A percentile compares a stretch with the other conserved stretches of the same genome.
Evolutionary conservation across 2,888 invertebrate species (phyloP).

Genomic region (Diploptera punctata): DNA sequence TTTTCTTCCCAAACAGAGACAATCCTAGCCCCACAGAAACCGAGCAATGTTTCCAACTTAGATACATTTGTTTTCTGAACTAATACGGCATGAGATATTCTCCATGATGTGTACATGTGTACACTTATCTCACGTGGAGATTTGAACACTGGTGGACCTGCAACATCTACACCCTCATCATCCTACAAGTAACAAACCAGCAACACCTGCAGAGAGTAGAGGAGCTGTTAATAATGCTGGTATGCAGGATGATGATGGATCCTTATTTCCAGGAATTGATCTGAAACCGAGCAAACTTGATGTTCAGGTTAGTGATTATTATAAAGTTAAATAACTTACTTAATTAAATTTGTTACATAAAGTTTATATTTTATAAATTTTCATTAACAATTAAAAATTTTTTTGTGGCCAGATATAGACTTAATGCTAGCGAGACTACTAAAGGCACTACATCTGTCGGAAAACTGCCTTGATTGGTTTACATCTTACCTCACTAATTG

Average conservation of each 20-base stretch:
- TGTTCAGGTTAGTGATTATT: too few species aligned
- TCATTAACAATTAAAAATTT: too few species aligned
- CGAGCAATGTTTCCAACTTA: conserved; percentile 89
- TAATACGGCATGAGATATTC: conserved; percentile 95
- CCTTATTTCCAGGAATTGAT: conserved; percentile 71
- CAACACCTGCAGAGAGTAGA: conserved; percentile 45
- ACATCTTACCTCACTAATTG: too few species aligned
- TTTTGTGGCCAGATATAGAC: too few species aligned
- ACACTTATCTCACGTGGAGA: conserved; percentile 95
- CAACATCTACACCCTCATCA: conserved; percentile 46
- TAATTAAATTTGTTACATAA: too few species aligned
- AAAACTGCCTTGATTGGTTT: too few species aligned
- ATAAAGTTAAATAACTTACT: too few species aligned
- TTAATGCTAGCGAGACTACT: too few species aligned
- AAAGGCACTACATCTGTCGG: too few species aligned
- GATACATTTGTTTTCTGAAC: conserved; percentile 92
- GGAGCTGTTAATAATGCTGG: conserved; percentile 35
- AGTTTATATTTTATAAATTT: too few species aligned
- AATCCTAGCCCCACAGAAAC: conserved; percentile 59
- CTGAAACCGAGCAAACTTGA: conserved; percentile 72
- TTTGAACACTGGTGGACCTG: conserved; percentile 54
- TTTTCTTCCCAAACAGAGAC: conserved; percentile 35
- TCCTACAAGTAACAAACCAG: conserved; percentile 48
- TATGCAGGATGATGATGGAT: conserved; percentile 61
- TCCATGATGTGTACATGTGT: conserved; percentile 99